A percentile compares a stretch with the other conserved stretches of the same genome.
These are phyloP conservation scores for Petrocephalus schoutedeni DNA, from an alignment of 2,797 vertebrate genomes.

Conservation along the genomic window DNA sequence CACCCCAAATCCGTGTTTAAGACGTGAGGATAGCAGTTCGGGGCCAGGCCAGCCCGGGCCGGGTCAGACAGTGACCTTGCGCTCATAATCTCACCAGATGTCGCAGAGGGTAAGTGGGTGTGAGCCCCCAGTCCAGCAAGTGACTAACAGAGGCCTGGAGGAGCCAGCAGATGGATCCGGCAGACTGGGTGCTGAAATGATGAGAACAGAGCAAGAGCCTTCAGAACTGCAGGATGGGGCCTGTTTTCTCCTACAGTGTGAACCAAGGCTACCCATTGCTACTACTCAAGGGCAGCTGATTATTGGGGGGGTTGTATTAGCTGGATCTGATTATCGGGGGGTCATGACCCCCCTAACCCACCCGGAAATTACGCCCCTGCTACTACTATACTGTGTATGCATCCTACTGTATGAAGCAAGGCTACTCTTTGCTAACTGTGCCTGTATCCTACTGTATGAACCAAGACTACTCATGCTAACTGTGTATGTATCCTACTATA, in stretches of 20 bases:
- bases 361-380: too few relatives aligned
- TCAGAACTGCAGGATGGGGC: not conserved
- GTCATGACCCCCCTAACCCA: too few relatives aligned
- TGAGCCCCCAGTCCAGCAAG: not conserved
- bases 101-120: conserved; percentile 7
- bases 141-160: not conserved
- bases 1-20: not conserved
- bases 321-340: too few relatives aligned
- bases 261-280: not conserved
- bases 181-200: not conserved
- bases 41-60: not conserved
- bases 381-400: not conserved
- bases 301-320: too few relatives aligned
- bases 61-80: not conserved
- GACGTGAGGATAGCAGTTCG: not conserved
- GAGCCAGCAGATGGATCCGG: not conserved
- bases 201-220: not conserved
- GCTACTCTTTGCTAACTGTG: not conserved
- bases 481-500: not conserved
- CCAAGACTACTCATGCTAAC: not conserved
- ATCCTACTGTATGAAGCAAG: not conserved
- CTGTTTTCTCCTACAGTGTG: not conserved
- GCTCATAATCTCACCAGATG: not conserved
- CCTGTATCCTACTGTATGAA: not conserved
- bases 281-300: too few relatives aligned